Conservation (phyloP, 2,113 vertebrate genomes). For the Baryphthengus martii region DNA sequence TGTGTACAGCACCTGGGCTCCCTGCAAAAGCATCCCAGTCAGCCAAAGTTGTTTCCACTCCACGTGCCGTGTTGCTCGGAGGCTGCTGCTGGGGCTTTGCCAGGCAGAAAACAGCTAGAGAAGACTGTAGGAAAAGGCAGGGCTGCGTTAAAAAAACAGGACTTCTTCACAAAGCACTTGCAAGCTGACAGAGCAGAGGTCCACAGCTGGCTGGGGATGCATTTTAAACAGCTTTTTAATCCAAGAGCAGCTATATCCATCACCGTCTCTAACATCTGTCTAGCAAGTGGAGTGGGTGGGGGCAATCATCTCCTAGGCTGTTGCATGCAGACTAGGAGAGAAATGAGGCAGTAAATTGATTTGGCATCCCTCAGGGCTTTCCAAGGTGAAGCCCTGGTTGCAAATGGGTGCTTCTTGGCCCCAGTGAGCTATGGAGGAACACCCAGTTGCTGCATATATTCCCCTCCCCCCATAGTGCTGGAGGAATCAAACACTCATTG, state of each 20-base stretch:
- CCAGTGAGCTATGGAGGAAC: not conserved
- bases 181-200: not conserved
- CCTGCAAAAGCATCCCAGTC: not conserved
- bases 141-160: not conserved
- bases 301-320: not conserved
- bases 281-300: not conserved
- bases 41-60: not conserved
- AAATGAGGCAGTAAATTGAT: not conserved
- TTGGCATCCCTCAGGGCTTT: not conserved
- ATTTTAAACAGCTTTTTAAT: constrained; percentile 9
- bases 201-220: not conserved
- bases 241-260: not conserved
- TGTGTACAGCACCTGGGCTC: not conserved
- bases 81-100: not conserved
- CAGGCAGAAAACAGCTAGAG: not conserved
- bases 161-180: not conserved
- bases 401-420: not conserved
- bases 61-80: not conserved
- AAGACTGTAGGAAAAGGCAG: not conserved
- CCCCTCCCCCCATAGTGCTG: not conserved
- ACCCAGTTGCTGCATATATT: not conserved
- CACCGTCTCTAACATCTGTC: not conserved
- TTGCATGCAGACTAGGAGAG: not conserved
- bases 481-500: rapidly evolving
- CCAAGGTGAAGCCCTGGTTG: not conserved